Evolutionary conservation across 2,888 invertebrate species (phyloP).

Genomic region (Leptopilina drosophilae): DNA sequence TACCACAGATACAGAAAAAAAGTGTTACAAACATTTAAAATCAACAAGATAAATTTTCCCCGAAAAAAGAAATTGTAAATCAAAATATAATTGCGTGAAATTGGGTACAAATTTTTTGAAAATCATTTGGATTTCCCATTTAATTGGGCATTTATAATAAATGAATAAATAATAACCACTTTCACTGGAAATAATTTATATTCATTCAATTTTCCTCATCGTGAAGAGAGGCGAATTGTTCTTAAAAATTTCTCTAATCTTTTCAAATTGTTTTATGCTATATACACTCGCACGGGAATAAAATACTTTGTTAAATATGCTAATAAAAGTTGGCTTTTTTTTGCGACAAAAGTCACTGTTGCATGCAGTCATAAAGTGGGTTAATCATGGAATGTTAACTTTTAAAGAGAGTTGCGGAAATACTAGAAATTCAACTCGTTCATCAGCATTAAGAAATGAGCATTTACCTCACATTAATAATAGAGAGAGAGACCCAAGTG

Average conservation of each 20-base stretch:
- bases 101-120: not conserved
- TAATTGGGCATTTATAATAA: not conserved
- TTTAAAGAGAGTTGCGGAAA: slow-evolving; percentile 40
- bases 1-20: too few species aligned
- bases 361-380: slow-evolving; percentile 33
- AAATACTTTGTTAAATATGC: slow-evolving; percentile 22
- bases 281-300: not conserved
- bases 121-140: not conserved
- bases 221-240: not conserved
- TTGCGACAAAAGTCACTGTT: slow-evolving; percentile 23
- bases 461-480: slow-evolving; percentile 37
- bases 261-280: slow-evolving; percentile 9
- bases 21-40: too few species aligned
- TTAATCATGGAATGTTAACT: slow-evolving; percentile 40
- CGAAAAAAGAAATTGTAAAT: too few species aligned
- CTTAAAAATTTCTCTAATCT: slow-evolving; percentile 30
- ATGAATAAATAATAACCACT: not conserved
- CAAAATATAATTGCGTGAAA: not conserved
- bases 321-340: slow-evolving; percentile 9
- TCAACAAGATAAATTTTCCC: too few species aligned
- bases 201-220: not conserved
- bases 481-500: slow-evolving; percentile 8
- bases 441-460: slow-evolving; percentile 33
- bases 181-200: slow-evolving; percentile 4
- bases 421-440: slow-evolving; percentile 32